These are phyloP conservation scores for Syngnathus floridae DNA, from an alignment of 2,113 vertebrate genomes.

Conservation along the genomic window DNA sequence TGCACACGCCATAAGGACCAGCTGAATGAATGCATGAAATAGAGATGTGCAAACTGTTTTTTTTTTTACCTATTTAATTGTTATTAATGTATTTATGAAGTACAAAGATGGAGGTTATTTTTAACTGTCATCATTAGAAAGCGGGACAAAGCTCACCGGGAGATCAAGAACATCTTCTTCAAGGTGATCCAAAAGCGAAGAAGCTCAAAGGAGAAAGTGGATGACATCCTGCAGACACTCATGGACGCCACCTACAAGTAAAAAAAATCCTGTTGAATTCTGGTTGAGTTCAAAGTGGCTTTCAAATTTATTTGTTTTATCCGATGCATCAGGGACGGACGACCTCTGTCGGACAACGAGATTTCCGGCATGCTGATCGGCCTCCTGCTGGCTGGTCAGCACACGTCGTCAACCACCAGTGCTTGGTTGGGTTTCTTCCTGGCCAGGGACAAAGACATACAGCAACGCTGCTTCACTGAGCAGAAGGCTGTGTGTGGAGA, in stretches of 20 bases:
- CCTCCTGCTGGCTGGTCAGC: conserved; percentile 89
- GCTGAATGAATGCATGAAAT: no score
- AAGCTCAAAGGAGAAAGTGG: conserved; percentile 70
- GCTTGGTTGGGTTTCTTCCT: conserved; percentile 96
- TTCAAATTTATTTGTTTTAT: neutral
- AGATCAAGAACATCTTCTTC: conserved; percentile 91
- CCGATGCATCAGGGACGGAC: conserved; percentile 73
- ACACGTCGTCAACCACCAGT: conserved; percentile 95
- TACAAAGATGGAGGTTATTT: neutral
- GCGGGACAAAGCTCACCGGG: conserved; percentile 84
- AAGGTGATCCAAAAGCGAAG: conserved; percentile 87
- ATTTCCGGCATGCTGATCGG: conserved; percentile 91
- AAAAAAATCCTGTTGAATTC: conserved; percentile 13
- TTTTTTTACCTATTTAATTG: no score
- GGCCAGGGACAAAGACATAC: conserved; percentile 76
- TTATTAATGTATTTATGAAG: neutral
- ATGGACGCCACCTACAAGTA: conserved; percentile 94
- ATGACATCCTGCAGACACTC: conserved; percentile 95
- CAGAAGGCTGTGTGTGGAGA: conserved; percentile 84
- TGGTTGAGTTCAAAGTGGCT: neutral
- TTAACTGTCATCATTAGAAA: conserved; percentile 61
- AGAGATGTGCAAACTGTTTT: no score
- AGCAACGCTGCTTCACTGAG: conserved; percentile 83
- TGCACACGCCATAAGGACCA: no score
- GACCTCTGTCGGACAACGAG: conserved; percentile 75